Conservation (phyloP, 1,140 invertebrate genomes). For the Asobara japonica region DNA sequence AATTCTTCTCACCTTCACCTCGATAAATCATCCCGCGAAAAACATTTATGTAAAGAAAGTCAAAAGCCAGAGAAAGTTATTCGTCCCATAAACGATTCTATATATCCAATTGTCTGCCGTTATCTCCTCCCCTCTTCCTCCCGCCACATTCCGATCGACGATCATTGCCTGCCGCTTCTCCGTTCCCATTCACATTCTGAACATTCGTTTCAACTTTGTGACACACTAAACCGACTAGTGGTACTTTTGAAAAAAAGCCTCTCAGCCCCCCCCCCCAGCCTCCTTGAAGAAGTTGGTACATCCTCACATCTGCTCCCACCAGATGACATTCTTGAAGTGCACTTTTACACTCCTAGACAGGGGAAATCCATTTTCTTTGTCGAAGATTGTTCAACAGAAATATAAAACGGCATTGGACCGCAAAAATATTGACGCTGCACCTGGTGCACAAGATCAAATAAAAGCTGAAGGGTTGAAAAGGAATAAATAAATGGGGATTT, state of each 20-base stretch:
- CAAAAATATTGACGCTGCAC: background rate
- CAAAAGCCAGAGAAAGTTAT: background rate
- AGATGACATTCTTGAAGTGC: conserved; percentile 11
- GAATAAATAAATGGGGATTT: too few species aligned
- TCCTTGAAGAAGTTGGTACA: background rate
- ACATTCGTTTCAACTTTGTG: conserved; percentile 13
- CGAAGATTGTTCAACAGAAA: background rate
- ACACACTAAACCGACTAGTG: background rate
- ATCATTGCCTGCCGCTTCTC: background rate
- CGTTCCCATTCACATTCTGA: background rate
- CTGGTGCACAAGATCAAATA: background rate
- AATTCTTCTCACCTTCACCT: too few species aligned
- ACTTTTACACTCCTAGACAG: background rate
- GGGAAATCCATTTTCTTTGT: background rate
- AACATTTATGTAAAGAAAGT: background rate
- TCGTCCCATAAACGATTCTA: background rate
- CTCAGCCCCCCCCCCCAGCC: background rate
- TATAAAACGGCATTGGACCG: background rate
- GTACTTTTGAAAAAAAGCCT: conserved; percentile 7
- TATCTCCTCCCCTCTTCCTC: background rate
- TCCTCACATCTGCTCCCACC: background rate
- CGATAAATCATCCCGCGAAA: too few species aligned
- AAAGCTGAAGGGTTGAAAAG: background rate
- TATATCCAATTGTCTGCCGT: background rate
- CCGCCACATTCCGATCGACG: background rate